Percentiles rank a stretch among this genome's conserved stretches.
Conservation (phyloP, 2,113 vertebrate species). For the Felis catus region DNA sequence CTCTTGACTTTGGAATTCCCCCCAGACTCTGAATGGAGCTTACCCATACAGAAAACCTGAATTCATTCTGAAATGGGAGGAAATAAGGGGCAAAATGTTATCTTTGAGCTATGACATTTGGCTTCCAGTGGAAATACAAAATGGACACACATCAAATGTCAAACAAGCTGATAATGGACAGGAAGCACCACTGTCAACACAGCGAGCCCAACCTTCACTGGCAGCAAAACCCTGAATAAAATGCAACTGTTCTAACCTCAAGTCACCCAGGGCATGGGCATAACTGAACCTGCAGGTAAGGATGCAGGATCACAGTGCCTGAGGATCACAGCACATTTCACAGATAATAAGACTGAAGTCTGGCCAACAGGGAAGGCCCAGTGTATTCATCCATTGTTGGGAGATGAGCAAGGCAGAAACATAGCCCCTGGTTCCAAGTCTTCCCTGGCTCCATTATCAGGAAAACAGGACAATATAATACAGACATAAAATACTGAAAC, state of each 20-base stretch:
- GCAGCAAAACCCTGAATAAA: constrained; percentile 79
- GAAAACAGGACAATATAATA: constrained; percentile 88
- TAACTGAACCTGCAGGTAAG: constrained; percentile 84
- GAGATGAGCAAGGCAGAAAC: constrained; percentile 91
- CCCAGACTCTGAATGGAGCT: constrained; percentile 53
- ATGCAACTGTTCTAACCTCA: constrained; percentile 81
- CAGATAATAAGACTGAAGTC: constrained; percentile 92
- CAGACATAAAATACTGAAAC: constrained; percentile 93
- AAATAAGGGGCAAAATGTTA: constrained; percentile 80
- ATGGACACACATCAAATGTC: constrained; percentile 88
- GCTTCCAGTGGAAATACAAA: constrained; percentile 83
- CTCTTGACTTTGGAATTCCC: constrained; percentile 74
- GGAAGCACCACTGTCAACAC: constrained; percentile 92
- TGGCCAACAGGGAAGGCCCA: constrained; percentile 85
- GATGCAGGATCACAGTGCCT: constrained; percentile 73
- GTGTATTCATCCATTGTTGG: constrained; percentile 94
- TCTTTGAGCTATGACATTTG: constrained; percentile 81
- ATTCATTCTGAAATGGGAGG: constrained; percentile 69
- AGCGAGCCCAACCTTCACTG: constrained; percentile 86
- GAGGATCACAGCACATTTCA: constrained; percentile 80
- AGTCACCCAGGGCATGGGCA: constrained; percentile 84
- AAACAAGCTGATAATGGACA: constrained; percentile 87
- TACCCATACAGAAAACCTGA: constrained; percentile 66
- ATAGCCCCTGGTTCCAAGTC: constrained; percentile 83
- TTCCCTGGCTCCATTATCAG: constrained; percentile 90